These are phyloP conservation scores for Ceratitis capitata DNA, from an alignment of 1,140 invertebrate genomes.

Conservation along the genomic window DNA sequence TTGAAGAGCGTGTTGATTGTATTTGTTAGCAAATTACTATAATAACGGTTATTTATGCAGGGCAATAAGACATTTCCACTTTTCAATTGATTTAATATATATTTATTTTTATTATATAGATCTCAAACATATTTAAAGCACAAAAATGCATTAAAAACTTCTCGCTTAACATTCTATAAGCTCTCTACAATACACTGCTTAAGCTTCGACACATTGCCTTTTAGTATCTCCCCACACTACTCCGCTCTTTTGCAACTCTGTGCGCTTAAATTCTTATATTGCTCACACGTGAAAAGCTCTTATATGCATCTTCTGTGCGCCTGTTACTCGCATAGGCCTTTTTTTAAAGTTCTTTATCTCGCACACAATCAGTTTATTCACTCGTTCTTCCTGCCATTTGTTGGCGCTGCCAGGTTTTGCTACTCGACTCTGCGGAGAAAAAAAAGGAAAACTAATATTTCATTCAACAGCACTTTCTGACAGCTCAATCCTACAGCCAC, in stretches of 20 bases:
- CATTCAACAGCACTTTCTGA: not conserved
- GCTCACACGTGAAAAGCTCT: not conserved
- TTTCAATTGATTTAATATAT: not conserved
- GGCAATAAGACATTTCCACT: not conserved
- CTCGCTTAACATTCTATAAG: not conserved
- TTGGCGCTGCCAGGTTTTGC: not conserved
- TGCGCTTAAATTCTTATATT: not conserved
- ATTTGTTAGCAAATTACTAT: not conserved
- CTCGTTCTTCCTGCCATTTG: too few species aligned
- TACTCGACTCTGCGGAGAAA: too few species aligned
- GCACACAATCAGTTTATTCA: not conserved
- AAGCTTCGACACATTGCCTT: not conserved
- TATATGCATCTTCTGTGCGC: not conserved
- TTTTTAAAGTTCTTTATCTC: not conserved
- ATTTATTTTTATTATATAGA: not conserved
- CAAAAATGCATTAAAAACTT: not conserved
- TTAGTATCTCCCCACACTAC: not conserved
- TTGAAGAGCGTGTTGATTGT: not conserved
- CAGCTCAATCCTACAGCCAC: not conserved
- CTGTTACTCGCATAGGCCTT: constrained; percentile 1
- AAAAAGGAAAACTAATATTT: not conserved
- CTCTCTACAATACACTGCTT: not conserved
- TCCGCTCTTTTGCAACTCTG: not conserved
- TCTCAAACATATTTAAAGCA: too few species aligned
- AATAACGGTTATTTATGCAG: not conserved